Conservation (phyloP, 2,113 vertebrate species). For the Vimba vimba region DNA sequence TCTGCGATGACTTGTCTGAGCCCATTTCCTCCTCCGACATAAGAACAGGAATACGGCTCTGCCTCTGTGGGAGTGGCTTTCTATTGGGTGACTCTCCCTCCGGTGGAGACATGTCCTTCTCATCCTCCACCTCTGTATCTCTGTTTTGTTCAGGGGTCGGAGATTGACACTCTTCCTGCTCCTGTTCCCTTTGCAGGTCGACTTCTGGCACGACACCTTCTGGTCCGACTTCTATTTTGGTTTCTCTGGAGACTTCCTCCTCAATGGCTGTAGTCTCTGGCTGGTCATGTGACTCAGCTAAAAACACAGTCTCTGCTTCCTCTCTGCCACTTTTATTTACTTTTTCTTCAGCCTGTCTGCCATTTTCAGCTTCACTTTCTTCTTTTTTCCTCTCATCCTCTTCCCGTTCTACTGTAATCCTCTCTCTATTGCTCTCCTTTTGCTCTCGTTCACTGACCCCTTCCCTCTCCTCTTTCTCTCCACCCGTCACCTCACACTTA, state of each 20-base stretch:
- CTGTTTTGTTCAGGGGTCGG: background rate
- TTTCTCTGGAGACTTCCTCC: slow-evolving; percentile 54
- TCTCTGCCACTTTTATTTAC: slow-evolving; percentile 3
- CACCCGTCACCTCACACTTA: slow-evolving; percentile 55
- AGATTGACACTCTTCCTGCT: slow-evolving; percentile 31
- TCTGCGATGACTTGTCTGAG: slow-evolving; percentile 81
- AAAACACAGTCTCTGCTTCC: slow-evolving; percentile 63
- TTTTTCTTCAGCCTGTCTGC: background rate
- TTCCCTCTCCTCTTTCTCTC: background rate
- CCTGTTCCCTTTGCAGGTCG: slow-evolving; percentile 1
- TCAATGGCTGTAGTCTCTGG: slow-evolving; percentile 63
- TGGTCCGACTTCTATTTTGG: slow-evolving; percentile 29
- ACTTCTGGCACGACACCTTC: background rate
- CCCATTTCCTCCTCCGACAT: slow-evolving; percentile 87
- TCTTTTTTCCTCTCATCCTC: slow-evolving; percentile 26
- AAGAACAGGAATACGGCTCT: slow-evolving; percentile 85
- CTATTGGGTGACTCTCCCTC: slow-evolving; percentile 52
- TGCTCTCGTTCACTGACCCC: slow-evolving; percentile 11
- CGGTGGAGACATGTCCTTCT: slow-evolving; percentile 12
- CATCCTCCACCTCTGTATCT: slow-evolving; percentile 55
- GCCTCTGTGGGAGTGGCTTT: slow-evolving; percentile 64
- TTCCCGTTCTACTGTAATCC: slow-evolving; percentile 59
- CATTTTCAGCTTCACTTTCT: background rate
- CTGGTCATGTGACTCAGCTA: slow-evolving; percentile 52
- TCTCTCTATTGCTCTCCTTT: slow-evolving; percentile 49